phyloP scores from a whole-genome alignment of 2,888 invertebrate species.

The Agrilus cyanescens region DNA sequence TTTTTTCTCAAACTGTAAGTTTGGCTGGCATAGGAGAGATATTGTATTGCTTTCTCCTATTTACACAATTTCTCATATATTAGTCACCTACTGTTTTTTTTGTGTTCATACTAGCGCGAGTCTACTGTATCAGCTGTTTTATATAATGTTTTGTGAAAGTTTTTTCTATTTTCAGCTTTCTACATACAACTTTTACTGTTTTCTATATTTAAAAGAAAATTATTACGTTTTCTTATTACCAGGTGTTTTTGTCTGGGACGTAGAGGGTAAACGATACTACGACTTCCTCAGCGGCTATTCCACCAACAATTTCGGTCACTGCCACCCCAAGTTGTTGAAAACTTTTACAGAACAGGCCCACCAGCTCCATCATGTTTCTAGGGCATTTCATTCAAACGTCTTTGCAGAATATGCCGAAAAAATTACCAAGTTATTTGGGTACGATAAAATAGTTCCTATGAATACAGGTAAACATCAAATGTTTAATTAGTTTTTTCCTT shows the following conservation, averaged over 20 bases:
- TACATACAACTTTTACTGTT: too few relatives aligned
- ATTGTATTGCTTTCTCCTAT: too few relatives aligned
- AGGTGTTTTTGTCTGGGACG: conserved; percentile 72
- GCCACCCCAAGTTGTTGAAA: conserved; percentile 58
- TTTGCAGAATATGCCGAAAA: conserved; percentile 66
- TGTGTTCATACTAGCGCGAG: too few relatives aligned
- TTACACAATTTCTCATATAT: too few relatives aligned
- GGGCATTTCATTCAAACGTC: conserved; percentile 60
- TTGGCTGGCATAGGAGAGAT: too few relatives aligned
- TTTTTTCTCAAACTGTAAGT: too few relatives aligned
- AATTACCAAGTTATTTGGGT: conserved; percentile 58
- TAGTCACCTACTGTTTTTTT: too few relatives aligned
- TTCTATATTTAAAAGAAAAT: too few relatives aligned
- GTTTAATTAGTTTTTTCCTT: neutral
- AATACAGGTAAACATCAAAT: conserved; percentile 49
- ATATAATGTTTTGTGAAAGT: too few relatives aligned
- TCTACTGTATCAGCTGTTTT: too few relatives aligned
- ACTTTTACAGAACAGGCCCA: conserved; percentile 47
- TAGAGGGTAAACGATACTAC: conserved; percentile 63
- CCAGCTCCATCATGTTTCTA: conserved; percentile 57
- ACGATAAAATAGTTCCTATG: conserved; percentile 71
- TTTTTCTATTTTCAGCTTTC: too few relatives aligned
- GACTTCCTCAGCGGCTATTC: conserved; percentile 75
- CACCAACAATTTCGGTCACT: conserved; percentile 72
- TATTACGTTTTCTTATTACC: too few relatives aligned